Evolutionary conservation across 2,113 vertebrate species (phyloP).

Genomic region (Narcine bancroftii): DNA sequence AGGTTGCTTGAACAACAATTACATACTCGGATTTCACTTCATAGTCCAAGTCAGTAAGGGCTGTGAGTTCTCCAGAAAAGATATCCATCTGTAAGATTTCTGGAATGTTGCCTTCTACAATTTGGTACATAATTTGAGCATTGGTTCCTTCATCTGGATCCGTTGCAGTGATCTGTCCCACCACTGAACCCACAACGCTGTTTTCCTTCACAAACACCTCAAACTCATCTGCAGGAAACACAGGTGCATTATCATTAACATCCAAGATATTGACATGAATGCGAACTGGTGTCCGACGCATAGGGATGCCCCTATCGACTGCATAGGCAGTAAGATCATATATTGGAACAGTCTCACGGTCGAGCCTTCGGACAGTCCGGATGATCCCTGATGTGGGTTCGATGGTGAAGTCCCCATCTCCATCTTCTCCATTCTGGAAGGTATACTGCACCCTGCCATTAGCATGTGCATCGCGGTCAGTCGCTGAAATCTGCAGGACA

Average conservation of each 20-base stretch:
- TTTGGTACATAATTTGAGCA: conserved; percentile 97
- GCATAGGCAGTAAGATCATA: conserved; percentile 91
- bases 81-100: conserved; percentile 99
- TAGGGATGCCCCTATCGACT: conserved; percentile 84
- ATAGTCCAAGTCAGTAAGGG: conserved; percentile 92
- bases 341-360: conserved; percentile 80
- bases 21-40: conserved; percentile 81
- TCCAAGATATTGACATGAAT: conserved; percentile 89
- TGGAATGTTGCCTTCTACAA: conserved; percentile 95
- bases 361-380: conserved; percentile 79
- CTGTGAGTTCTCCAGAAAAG: conserved; percentile 94
- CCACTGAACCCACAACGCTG: conserved; percentile 88
- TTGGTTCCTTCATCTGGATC: conserved; percentile 92
- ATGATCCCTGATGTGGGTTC: conserved; percentile 96
- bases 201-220: conserved; percentile 92
- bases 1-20: conserved; percentile 95
- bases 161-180: conserved; percentile 85
- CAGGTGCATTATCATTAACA: conserved; percentile 91
- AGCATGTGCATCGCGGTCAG: conserved; percentile 83
- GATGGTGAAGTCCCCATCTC: conserved; percentile 94
- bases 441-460: conserved; percentile 95
- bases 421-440: conserved; percentile 94
- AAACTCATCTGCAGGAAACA: conserved; percentile 92
- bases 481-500: conserved; percentile 92
- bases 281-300: conserved; percentile 81